phyloP scores from a whole-genome alignment of 2,888 invertebrate genomes.

The Rotaria socialis region DNA sequence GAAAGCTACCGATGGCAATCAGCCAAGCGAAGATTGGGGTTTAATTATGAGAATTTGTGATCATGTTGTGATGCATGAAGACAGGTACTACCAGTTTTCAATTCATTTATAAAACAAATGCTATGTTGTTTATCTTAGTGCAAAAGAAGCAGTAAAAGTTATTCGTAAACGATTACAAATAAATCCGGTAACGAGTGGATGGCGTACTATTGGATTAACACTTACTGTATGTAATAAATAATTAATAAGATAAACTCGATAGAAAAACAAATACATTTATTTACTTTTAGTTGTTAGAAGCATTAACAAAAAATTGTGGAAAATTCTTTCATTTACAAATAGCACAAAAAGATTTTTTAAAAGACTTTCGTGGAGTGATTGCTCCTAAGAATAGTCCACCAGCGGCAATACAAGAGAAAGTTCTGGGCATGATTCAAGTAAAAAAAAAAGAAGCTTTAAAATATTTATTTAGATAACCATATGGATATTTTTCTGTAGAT shows the following conservation, averaged over 20 bases:
- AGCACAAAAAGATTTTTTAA: constrained; percentile 74
- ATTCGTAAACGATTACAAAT: constrained; percentile 34
- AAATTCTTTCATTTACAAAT: neutral
- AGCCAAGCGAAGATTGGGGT: neutral
- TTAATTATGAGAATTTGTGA: constrained; percentile 25
- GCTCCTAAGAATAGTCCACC: constrained; percentile 98
- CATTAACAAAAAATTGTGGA: constrained; percentile 32
- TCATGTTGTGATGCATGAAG: neutral
- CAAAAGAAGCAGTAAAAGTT: constrained; percentile 8
- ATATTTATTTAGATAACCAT: neutral
- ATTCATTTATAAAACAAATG: neutral
- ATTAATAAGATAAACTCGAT: too few relatives aligned
- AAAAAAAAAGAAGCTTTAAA: neutral
- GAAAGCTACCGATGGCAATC: neutral
- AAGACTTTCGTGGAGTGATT: constrained; percentile 67
- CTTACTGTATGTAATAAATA: neutral
- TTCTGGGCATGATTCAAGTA: constrained; percentile 78
- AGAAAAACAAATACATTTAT: too few relatives aligned
- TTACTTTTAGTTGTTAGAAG: neutral
- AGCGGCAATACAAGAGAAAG: constrained; percentile 89
- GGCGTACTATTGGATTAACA: neutral
- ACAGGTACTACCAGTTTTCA: neutral
- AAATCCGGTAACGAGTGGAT: neutral
- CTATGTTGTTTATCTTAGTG: neutral
- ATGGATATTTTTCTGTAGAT: constrained; percentile 61